A percentile compares a stretch with the other conserved stretches of the same genome.
These are phyloP conservation scores for Ceyx cyanopectus DNA, from an alignment of 2,113 vertebrate species.

Conservation along the genomic window DNA sequence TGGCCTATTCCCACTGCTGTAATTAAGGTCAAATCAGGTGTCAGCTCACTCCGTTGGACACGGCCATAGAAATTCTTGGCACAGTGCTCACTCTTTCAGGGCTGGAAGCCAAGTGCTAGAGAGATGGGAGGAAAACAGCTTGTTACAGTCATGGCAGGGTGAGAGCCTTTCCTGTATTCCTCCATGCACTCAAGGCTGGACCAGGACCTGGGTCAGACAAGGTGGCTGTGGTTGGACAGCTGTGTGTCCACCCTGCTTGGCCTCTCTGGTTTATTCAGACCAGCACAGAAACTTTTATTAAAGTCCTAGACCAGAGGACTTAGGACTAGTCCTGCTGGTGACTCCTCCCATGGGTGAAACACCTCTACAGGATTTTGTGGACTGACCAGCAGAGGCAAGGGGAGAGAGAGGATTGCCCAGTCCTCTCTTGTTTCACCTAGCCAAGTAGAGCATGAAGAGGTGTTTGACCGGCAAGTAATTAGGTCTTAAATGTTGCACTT, in stretches of 20 bases:
- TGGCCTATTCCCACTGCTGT: background rate
- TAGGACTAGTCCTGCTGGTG: background rate
- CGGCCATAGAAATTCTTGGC: background rate
- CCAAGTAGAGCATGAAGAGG: background rate
- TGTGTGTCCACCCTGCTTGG: background rate
- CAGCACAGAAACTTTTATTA: background rate
- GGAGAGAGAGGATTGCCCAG: background rate
- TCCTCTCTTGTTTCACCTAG: background rate
- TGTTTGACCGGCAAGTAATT: background rate
- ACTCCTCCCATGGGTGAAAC: background rate
- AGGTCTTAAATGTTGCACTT: background rate
- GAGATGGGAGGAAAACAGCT: background rate
- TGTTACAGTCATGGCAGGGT: fast-evolving
- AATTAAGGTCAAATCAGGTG: constrained; percentile 27
- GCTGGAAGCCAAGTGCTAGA: background rate
- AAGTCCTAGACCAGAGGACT: background rate
- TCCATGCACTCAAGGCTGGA: fast-evolving
- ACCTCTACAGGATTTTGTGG: background rate
- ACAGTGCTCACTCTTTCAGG: background rate
- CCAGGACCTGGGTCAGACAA: background rate
- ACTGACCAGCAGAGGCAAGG: fast-evolving
- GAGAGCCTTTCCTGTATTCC: background rate
- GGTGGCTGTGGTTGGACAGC: background rate
- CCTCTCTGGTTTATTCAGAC: background rate
- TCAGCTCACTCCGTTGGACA: background rate